Evolutionary conservation across 2,888 invertebrate genomes (phyloP), one percentile per base, ranked within the genome.

Genomic region (Eudemis profundana): DNA sequence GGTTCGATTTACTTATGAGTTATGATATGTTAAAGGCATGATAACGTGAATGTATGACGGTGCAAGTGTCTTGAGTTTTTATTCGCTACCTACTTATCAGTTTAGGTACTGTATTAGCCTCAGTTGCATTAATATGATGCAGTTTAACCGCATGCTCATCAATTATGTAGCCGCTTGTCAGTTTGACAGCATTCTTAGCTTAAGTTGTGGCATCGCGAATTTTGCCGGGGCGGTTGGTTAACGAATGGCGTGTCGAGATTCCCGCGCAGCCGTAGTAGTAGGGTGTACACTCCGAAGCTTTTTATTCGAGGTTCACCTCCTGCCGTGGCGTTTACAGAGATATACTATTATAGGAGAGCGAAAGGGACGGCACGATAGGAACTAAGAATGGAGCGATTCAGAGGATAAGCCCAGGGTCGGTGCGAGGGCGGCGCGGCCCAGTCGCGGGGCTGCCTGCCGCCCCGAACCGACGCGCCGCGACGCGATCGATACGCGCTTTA

Each of bases 401-500:
- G 87, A 81, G 71, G 67, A 71, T 69, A 70, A 70, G 68, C 71
- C 75, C 77, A 68, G 76, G 73, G 64, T 69, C 73, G 59, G 72
- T 70, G 78, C 74, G 75, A 75, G 76, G 77, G 76, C 78, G 80
- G 80, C 67, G 68, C 67, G 81, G 76, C 80, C 78, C 84, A 89
- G 92, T 92, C 88, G 92, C 90, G 91, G 90, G 91, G 82, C 77
- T 86, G 76, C 84, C 85, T 79, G 89, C 90, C 89, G 89, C 87
- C 88, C 86, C 85, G 84, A 84, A 77, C 76, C 78, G 71, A 68
- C 56, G 53, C 70, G 80, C 79, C 80, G 81, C 73, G 4, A 44
- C 83, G 82, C 84, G 86, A 87, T 89, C 89, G 77, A 89, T 90
- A 89, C 74, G 64, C 54, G 71, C 72, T 69, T 38, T 29, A 59